These are phyloP conservation scores for Pseudomugil tenellus DNA, from an alignment of 2,797 vertebrate genomes.

Conservation along the genomic window DNA sequence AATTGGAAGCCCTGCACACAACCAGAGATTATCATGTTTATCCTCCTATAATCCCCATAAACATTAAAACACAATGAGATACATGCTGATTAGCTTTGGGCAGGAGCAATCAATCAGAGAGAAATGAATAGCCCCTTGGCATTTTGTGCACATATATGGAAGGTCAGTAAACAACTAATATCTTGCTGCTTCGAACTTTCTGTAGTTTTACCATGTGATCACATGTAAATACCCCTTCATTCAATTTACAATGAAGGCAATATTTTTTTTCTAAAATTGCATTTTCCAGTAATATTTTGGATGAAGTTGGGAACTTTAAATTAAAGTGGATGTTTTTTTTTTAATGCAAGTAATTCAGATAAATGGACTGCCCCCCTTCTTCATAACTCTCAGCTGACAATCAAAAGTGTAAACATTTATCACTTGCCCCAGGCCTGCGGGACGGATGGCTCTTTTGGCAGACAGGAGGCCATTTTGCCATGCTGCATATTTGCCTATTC, in stretches of 20 bases:
- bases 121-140: constrained; percentile 68
- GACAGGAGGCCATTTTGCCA: constrained; percentile 81
- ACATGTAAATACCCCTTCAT: constrained; percentile 36
- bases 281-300: constrained; percentile 52
- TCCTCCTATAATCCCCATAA: constrained; percentile 82
- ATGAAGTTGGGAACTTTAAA: constrained; percentile 70
- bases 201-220: constrained; percentile 28
- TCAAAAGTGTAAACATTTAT: constrained; percentile 83
- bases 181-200: constrained; percentile 44
- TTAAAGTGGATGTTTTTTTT: constrained; percentile 60
- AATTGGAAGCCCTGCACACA: constrained; percentile 80
- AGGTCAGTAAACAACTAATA: constrained; percentile 58
- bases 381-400: constrained; percentile 68
- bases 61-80: constrained; percentile 80
- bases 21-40: constrained; percentile 78
- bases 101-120: constrained; percentile 78
- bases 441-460: constrained; percentile 75
- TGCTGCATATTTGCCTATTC: constrained; percentile 83
- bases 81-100: constrained; percentile 81
- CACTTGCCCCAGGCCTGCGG: constrained; percentile 76
- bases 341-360: constrained; percentile 56
- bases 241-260: constrained; percentile 36
- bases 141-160: constrained; percentile 64
- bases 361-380: constrained; percentile 70
- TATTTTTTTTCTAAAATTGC: constrained; percentile 41